These are phyloP conservation scores for Pterobdella sp. DNA, from an alignment of 2,888 invertebrate genomes.

Conservation along the genomic window DNA sequence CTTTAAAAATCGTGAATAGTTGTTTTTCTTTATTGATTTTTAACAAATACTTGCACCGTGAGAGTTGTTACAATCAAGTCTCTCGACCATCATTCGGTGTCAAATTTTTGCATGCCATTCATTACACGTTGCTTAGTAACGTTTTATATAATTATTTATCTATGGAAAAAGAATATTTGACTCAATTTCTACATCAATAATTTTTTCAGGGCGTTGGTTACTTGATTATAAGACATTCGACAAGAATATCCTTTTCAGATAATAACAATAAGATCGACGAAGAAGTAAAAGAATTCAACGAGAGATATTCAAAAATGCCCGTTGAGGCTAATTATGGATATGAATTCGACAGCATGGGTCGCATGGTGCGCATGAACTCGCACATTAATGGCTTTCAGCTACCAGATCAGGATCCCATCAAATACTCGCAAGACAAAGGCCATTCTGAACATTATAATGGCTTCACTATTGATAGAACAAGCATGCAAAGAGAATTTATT, in stretches of 20 bases:
- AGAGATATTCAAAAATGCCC: not conserved
- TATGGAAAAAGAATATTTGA: no score
- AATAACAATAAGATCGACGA: not conserved
- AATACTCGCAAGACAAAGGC: slow-evolving; percentile 61
- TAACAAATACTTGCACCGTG: no score
- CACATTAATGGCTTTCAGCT: slow-evolving; percentile 45
- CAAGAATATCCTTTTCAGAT: not conserved
- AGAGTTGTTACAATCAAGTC: no score
- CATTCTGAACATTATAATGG: slow-evolving; percentile 57
- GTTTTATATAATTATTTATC: no score
- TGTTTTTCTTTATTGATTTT: no score
- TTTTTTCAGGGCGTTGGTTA: slow-evolving; percentile 13
- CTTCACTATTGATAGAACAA: slow-evolving; percentile 43
- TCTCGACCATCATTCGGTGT: no score
- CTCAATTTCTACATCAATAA: no score
- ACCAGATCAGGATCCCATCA: slow-evolving; percentile 14
- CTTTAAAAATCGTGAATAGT: no score
- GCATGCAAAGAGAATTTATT: slow-evolving; percentile 42
- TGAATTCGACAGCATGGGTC: slow-evolving; percentile 15
- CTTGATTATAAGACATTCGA: not conserved
- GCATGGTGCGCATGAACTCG: not conserved
- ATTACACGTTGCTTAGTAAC: no score
- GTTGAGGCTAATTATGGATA: slow-evolving; percentile 24
- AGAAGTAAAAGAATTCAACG: not conserved
- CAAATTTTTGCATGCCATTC: no score